A percentile compares a stretch with the other conserved stretches of the same genome.
phyloP scores from a whole-genome alignment of 2,113 vertebrate species.

The Agapornis roseicollis region DNA sequence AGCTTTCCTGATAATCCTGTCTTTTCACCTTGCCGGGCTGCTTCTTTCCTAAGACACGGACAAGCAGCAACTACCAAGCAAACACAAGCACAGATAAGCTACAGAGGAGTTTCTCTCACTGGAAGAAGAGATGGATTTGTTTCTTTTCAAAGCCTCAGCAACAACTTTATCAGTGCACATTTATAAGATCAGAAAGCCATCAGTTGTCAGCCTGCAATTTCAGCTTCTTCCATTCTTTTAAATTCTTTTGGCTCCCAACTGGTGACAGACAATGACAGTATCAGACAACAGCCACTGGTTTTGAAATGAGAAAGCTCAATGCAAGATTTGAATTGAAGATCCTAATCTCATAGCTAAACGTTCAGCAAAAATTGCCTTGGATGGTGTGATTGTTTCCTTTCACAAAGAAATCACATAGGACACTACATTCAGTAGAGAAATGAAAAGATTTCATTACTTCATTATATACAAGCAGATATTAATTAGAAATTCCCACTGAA shows the following conservation, averaged over 20 bases:
- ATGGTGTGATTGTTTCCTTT: neutral
- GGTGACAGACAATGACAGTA: neutral
- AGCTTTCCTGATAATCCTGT: neutral
- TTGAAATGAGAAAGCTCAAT: neutral
- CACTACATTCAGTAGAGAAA: rapidly evolving
- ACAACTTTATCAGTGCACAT: neutral
- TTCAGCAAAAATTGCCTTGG: neutral
- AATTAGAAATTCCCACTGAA: neutral
- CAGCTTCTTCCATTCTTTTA: neutral
- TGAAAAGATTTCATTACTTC: neutral
- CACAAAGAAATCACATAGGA: neutral
- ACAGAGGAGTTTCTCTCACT: neutral
- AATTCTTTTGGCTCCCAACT: neutral
- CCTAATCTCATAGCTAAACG: neutral
- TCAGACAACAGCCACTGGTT: neutral
- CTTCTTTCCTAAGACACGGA: neutral
- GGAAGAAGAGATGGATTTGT: neutral
- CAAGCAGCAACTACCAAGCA: neutral
- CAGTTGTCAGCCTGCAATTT: neutral
- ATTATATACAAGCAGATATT: neutral
- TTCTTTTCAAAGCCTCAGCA: neutral
- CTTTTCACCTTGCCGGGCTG: neutral
- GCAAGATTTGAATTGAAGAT: neutral
- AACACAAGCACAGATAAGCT: neutral
- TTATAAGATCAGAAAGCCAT: neutral